Evolutionary conservation across 2,888 invertebrate genomes (phyloP), one percentile per base, ranked within the genome.

Genomic region (Sicus ferrugineus): DNA sequence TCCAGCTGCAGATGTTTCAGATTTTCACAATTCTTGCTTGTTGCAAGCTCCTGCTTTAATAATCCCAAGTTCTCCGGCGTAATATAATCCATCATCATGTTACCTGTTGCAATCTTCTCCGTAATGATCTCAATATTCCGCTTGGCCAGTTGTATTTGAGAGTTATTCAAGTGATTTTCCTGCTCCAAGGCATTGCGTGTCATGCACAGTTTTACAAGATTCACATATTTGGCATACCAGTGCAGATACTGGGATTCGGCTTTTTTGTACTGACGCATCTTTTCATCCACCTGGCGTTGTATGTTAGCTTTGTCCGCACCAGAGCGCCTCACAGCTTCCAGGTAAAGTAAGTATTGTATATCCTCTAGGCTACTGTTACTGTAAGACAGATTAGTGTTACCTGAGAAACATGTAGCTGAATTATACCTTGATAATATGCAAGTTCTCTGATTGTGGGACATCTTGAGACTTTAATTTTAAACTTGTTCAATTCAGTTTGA

Each of bases 271-370:
- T 71, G 70, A 6, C 75, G 77, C 1, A 71, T 74, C 31, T 79
- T 76, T 16, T 83, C 83, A 16, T 83, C 81, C 6, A 83, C 74
- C 26, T 80, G 78, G 1, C 79, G 80, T 0, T 73, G 74, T 16
- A 81, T 72, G 14, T 77, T 74, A 0, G 72, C 70, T 6, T 73
- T 72, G 23, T 79, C 78, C 0, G 83, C 83, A 3, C 65, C 69
- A 31, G 76, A 79, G 1, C 82, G 81, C n/a, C 78, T 80, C 2
- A 77, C 19, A 0, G 78, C 75, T 50, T 84, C 84, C 56, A 84
- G 59, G 16, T 81, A 75, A 2, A 84, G 71, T 26, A 84, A 48
- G 42, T 79, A 76, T 34, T 77, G 74, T 3, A 83, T 77, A 16
- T 83, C 82, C 1, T 79, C 79, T n/a, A n/a, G n/a, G n/a, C n/a